Evolutionary conservation across 2,113 vertebrate species (phyloP).

Genomic region (Crotalus tigris): DNA sequence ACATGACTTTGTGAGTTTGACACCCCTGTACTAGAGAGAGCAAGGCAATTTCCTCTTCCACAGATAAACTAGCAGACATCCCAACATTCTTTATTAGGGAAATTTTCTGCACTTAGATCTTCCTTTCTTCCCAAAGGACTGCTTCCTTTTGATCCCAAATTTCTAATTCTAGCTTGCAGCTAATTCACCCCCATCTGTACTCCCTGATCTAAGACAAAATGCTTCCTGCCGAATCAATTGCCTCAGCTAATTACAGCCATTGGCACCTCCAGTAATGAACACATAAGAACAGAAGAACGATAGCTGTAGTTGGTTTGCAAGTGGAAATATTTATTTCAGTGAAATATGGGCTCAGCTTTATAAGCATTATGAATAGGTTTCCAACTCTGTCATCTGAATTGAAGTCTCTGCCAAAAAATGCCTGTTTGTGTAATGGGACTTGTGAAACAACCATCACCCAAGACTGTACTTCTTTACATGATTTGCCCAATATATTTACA

Average conservation of each 20-base stretch:
- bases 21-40: neutral
- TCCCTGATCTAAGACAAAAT: conserved; percentile 27
- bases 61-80: neutral
- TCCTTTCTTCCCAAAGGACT: neutral
- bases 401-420: neutral
- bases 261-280: conserved; percentile 11
- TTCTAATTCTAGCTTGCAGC: conserved; percentile 21
- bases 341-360: conserved; percentile 1
- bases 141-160: neutral
- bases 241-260: conserved; percentile 30
- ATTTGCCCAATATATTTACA: neutral
- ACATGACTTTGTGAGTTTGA: no score
- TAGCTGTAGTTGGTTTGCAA: neutral
- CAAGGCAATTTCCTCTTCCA: neutral
- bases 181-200: conserved; percentile 18
- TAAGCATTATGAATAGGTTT: neutral
- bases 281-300: conserved; percentile 10
- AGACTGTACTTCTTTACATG: neutral
- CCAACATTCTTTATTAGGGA: neutral
- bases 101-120: neutral
- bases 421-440: neutral
- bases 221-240: conserved; percentile 28
- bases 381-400: conserved; percentile 9
- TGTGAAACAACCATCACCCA: neutral
- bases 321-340: conserved; percentile 7